Conservation (phyloP, 2,113 vertebrate genomes). For the Gallinago media region DNA sequence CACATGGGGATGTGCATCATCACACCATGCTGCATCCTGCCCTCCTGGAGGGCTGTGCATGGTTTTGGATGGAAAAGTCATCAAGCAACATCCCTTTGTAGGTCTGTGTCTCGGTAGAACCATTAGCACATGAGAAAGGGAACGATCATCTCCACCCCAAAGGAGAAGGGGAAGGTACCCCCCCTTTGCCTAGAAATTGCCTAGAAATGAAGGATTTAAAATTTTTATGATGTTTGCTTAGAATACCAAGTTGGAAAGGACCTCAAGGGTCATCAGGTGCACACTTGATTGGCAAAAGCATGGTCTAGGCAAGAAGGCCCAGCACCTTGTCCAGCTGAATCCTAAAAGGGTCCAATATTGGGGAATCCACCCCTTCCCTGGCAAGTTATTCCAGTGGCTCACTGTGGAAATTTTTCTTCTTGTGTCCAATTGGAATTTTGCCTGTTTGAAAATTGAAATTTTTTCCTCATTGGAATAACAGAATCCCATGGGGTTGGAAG, state of each 20-base stretch:
- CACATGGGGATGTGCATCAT: fast-evolving
- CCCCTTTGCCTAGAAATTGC: background rate
- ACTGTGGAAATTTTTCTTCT: background rate
- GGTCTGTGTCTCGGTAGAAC: background rate
- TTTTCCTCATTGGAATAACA: background rate
- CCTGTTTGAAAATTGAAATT: no score
- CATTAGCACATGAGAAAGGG: background rate
- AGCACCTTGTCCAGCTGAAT: background rate
- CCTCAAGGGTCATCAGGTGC: background rate
- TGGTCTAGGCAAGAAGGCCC: background rate
- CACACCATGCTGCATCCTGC: fast-evolving
- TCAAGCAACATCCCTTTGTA: fast-evolving
- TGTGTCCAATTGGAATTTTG: background rate
- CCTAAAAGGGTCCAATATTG: background rate
- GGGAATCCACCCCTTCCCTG: background rate
- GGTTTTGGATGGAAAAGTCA: background rate
- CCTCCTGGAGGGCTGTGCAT: background rate
- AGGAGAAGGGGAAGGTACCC: background rate
- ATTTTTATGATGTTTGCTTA: background rate
- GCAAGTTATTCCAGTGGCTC: background rate
- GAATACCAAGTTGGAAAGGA: background rate
- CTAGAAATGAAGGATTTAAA: background rate
- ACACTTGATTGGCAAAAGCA: background rate
- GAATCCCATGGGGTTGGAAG: no score
- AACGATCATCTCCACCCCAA: background rate